A percentile compares a stretch with the other conserved stretches of the same genome.
phyloP scores from a whole-genome alignment of 2,888 invertebrate genomes.

The Chymomyza procnemis region DNA sequence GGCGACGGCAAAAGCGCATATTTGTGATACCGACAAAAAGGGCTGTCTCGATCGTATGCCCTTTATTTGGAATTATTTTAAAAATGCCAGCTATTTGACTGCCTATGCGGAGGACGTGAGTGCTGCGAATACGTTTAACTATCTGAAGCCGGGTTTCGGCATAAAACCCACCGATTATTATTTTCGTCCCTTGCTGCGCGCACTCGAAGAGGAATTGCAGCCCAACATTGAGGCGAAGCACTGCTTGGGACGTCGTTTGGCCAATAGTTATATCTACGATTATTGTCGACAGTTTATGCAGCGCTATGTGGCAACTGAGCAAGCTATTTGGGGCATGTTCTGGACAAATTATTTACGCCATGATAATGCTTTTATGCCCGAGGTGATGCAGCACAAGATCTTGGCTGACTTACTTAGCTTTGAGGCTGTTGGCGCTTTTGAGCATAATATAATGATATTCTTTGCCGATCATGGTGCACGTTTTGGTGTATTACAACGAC shows the following conservation, averaged over 20 bases:
- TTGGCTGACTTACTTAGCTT: conserved; percentile 81
- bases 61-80: conserved; percentile 87
- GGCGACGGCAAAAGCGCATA: conserved; percentile 76
- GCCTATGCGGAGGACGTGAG: conserved; percentile 88
- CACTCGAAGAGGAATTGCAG: conserved; percentile 81
- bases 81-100: conserved; percentile 84
- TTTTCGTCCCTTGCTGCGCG: conserved; percentile 84
- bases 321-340: conserved; percentile 85
- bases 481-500: conserved; percentile 82
- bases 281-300: conserved; percentile 83
- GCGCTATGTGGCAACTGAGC: conserved; percentile 81
- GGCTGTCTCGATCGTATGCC: conserved; percentile 84
- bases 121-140: conserved; percentile 80
- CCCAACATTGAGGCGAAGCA: conserved; percentile 59
- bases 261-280: conserved; percentile 83
- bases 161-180: conserved; percentile 88
- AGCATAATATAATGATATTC: conserved; percentile 84
- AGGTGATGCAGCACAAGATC: conserved; percentile 83
- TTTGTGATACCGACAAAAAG: conserved; percentile 78
- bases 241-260: conserved; percentile 81
- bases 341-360: conserved; percentile 88
- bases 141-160: conserved; percentile 83
- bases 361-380: conserved; percentile 82
- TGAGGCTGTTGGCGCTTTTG: conserved; percentile 80
- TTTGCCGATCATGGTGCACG: conserved; percentile 88